Conservation (phyloP, 1,140 invertebrate genomes). For the Eupeodes corollae region DNA sequence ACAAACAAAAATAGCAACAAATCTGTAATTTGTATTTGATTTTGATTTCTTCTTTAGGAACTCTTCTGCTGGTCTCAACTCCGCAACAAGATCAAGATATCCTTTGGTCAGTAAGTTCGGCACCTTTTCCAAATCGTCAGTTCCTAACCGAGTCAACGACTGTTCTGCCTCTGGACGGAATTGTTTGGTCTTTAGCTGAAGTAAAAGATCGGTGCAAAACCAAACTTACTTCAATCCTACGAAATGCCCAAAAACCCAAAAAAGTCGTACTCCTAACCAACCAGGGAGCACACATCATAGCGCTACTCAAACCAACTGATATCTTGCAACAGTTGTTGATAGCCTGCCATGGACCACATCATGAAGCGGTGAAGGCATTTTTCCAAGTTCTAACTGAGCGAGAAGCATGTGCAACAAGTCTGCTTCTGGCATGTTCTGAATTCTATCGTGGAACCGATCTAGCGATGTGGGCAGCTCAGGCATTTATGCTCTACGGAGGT, state of each 20-base stretch:
- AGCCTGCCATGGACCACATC: constrained; percentile 72
- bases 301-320: constrained; percentile 76
- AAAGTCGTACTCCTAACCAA: constrained; percentile 78
- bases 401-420: constrained; percentile 79
- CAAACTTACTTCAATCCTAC: constrained; percentile 54
- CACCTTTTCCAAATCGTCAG: constrained; percentile 49
- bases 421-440: constrained; percentile 72
- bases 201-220: constrained; percentile 21
- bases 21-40: not conserved
- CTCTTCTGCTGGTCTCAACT: constrained; percentile 56
- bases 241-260: constrained; percentile 60
- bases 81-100: constrained; percentile 50
- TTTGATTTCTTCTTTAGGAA: constrained; percentile 37
- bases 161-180: constrained; percentile 65
- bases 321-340: constrained; percentile 67
- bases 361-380: constrained; percentile 70
- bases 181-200: constrained; percentile 62
- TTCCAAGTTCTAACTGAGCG: constrained; percentile 72
- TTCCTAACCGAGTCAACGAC: constrained; percentile 63
- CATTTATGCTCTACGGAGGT: constrained; percentile 85
- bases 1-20: not conserved
- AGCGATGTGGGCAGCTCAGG: constrained; percentile 77
- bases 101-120: constrained; percentile 63
- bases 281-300: constrained; percentile 72
- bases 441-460: constrained; percentile 56